These are phyloP conservation scores for Herpetotheres cachinnans DNA, from an alignment of 2,113 vertebrate species.

Conservation along the genomic window DNA sequence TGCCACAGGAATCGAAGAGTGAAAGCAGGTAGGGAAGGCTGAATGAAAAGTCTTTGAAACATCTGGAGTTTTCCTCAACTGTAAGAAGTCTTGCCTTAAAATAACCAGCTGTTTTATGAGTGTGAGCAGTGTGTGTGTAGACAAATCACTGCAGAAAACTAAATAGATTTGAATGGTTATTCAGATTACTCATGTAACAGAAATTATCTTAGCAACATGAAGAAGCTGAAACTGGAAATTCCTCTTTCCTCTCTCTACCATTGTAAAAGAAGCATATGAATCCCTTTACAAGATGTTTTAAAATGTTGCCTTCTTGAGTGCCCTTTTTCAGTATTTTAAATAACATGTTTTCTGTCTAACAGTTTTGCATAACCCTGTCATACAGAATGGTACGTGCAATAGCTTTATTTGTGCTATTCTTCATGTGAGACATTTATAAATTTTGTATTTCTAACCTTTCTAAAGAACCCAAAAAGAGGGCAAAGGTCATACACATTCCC, in stretches of 20 bases:
- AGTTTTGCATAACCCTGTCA: background rate
- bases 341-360: background rate
- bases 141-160: background rate
- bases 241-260: background rate
- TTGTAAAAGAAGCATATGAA: background rate
- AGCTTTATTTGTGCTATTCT: background rate
- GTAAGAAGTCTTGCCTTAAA: background rate
- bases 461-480: background rate
- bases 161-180: background rate
- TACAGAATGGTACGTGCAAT: background rate
- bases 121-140: background rate
- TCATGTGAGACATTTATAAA: too few species aligned
- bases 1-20: background rate
- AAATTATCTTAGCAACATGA: background rate
- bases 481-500: background rate
- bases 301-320: background rate
- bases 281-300: background rate
- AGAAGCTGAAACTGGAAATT: background rate
- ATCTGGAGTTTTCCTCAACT: background rate
- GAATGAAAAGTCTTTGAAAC: background rate
- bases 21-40: background rate
- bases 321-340: background rate
- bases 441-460: background rate
- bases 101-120: background rate
- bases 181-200: background rate